Conservation (phyloP, 1,140 invertebrate species). For the Paraescarpia echinospica region DNA sequence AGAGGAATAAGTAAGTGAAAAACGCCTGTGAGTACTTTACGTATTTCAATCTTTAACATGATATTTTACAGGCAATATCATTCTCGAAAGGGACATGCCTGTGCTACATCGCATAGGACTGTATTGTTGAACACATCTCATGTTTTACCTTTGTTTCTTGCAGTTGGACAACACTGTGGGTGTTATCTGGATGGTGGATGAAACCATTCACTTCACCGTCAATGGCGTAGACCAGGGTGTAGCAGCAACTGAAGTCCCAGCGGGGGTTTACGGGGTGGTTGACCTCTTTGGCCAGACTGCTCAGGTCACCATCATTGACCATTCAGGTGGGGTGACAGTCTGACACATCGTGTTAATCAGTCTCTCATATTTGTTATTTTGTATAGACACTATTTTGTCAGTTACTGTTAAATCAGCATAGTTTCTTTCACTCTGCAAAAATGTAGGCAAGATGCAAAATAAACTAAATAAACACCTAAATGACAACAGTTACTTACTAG, state of each 20-base stretch:
- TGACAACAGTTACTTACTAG: too few relatives aligned
- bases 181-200: constrained; percentile 82
- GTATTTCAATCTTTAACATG: too few relatives aligned
- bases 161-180: constrained; percentile 88
- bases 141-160: neutral
- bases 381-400: neutral
- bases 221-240: constrained; percentile 91
- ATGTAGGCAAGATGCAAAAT: too few relatives aligned
- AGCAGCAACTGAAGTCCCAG: constrained; percentile 81
- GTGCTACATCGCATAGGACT: too few relatives aligned
- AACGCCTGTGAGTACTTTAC: too few relatives aligned
- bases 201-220: constrained; percentile 82
- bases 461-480: too few relatives aligned
- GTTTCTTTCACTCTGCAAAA: neutral
- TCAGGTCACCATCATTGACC: constrained; percentile 85
- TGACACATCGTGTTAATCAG: neutral
- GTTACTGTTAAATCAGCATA: neutral
- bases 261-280: constrained; percentile 86
- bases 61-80: too few relatives aligned
- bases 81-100: too few relatives aligned
- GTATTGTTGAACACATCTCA: too few relatives aligned
- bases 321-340: constrained; percentile 41
- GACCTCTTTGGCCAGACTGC: constrained; percentile 92
- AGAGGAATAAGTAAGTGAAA: too few relatives aligned
- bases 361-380: neutral